Percentiles rank a stretch among this genome's conserved stretches.
These are phyloP conservation scores for Patella depressa DNA, from an alignment of 2,888 invertebrate genomes.

Conservation along the genomic window DNA sequence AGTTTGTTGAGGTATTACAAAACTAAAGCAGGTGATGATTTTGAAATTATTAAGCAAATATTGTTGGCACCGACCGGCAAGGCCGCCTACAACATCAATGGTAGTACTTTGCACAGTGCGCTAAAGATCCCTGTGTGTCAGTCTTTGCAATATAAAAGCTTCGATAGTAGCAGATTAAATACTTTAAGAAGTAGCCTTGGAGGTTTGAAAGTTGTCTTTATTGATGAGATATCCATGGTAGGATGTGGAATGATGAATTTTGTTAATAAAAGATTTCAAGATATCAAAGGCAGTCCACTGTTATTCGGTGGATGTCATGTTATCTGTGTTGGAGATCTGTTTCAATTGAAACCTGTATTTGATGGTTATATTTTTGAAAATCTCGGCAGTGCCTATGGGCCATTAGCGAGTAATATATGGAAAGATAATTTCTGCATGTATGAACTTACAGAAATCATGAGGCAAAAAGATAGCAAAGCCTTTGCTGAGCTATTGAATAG, in stretches of 20 bases:
- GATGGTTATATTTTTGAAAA: no score
- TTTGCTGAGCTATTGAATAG: conserved; percentile 46
- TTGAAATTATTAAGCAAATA: conserved; percentile 20
- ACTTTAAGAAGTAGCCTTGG: conserved; percentile 15
- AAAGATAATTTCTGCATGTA: conserved; percentile 32
- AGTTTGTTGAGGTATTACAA: conserved; percentile 24
- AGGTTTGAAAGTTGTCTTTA: conserved; percentile 32
- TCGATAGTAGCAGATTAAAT: conserved; percentile 16
- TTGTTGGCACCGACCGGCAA: conserved; percentile 42
- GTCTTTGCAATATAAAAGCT: conserved; percentile 21
- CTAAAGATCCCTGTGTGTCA: conserved; percentile 29
- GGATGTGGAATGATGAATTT: conserved; percentile 30
- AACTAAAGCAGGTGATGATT: conserved; percentile 32
- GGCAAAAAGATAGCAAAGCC: conserved; percentile 30
- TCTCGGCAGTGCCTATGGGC: conserved; percentile 17
- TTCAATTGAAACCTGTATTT: no score
- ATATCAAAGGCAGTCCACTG: no score
- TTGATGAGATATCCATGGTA: conserved; percentile 45
- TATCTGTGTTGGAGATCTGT: no score
- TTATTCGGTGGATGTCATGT: no score
- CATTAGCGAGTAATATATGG: conserved; percentile 15
- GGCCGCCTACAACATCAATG: conserved; percentile 34
- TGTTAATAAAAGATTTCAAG: conserved; percentile 22
- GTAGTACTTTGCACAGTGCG: conserved; percentile 29
- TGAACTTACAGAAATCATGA: conserved; percentile 29